These are phyloP conservation scores for Amblyornis subalaris DNA, from an alignment of 2,113 vertebrate genomes.

Conservation along the genomic window DNA sequence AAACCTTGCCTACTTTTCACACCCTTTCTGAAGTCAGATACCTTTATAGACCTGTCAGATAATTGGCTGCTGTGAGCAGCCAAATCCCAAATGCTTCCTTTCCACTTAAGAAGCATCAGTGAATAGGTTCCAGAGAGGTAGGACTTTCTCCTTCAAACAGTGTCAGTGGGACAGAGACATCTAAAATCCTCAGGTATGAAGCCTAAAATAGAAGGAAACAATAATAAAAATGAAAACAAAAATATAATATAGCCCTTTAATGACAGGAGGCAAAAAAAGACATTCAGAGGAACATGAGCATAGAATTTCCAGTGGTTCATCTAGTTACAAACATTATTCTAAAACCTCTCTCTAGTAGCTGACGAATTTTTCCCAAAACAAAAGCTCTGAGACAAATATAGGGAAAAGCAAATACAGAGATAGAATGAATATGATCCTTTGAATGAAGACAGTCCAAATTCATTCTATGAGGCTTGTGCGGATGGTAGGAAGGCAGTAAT, in stretches of 20 bases:
- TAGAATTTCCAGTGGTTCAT: not conserved
- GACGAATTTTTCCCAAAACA: not conserved
- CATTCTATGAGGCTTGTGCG: fast-evolving
- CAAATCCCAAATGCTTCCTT: not conserved
- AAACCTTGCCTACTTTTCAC: not conserved
- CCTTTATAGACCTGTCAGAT: not conserved
- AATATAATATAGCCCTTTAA: not conserved
- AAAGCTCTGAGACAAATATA: not conserved
- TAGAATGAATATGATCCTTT: not conserved
- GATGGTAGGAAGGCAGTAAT: not conserved
- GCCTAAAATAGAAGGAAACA: not conserved
- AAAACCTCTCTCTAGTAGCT: not conserved
- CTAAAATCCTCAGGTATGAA: not conserved
- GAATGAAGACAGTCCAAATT: not conserved
- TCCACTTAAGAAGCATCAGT: not conserved
- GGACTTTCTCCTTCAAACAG: not conserved
- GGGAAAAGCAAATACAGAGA: not conserved
- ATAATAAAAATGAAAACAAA: not conserved
- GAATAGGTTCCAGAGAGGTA: not conserved
- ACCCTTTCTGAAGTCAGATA: not conserved
- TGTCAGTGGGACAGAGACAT: not conserved
- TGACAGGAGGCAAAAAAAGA: not conserved
- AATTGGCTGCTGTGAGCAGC: not conserved
- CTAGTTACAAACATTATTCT: not conserved
- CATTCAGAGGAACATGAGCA: not conserved